Percentiles rank a stretch among this genome's conserved stretches.
phyloP scores from a whole-genome alignment of 2,797 vertebrate species.

The Enteromius anoplus region DNA sequence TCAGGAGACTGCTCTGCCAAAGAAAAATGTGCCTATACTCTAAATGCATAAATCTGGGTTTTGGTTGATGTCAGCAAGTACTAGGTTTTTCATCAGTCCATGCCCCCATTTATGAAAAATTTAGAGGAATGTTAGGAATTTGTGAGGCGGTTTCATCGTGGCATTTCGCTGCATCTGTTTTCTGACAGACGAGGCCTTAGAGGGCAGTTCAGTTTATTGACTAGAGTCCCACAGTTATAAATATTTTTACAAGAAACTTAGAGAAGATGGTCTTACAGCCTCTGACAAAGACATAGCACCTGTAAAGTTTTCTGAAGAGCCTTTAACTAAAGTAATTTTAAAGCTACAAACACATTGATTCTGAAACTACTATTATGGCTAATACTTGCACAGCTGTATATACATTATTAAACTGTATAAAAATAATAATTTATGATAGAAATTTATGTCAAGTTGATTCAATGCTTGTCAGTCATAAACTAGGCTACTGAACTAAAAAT shows the following conservation, averaged over 20 bases:
- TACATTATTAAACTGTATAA: neutral
- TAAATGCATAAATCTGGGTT: conserved; percentile 61
- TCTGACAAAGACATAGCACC: conserved; percentile 22
- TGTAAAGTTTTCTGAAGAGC: neutral
- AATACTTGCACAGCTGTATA: neutral
- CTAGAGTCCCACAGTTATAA: conserved; percentile 76
- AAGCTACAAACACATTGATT: neutral
- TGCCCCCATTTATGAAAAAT: conserved; percentile 64
- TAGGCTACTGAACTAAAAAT: neutral
- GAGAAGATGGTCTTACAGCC: conserved; percentile 64
- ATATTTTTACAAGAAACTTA: conserved; percentile 76
- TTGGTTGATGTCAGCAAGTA: conserved; percentile 57
- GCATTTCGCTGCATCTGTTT: conserved; percentile 73
- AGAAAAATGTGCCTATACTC: conserved; percentile 65
- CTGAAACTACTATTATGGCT: neutral
- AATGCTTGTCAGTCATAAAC: neutral
- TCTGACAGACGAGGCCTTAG: conserved; percentile 61
- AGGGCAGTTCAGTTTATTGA: conserved; percentile 77
- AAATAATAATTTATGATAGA: neutral
- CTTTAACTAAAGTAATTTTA: neutral
- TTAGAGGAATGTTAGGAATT: conserved; percentile 64
- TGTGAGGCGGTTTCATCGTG: conserved; percentile 65
- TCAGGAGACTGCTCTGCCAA: conserved; percentile 38
- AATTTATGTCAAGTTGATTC: neutral
- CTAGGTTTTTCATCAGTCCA: conserved; percentile 31